Conservation (phyloP, 2,888 invertebrate genomes). For the Coenonympha arcania region DNA sequence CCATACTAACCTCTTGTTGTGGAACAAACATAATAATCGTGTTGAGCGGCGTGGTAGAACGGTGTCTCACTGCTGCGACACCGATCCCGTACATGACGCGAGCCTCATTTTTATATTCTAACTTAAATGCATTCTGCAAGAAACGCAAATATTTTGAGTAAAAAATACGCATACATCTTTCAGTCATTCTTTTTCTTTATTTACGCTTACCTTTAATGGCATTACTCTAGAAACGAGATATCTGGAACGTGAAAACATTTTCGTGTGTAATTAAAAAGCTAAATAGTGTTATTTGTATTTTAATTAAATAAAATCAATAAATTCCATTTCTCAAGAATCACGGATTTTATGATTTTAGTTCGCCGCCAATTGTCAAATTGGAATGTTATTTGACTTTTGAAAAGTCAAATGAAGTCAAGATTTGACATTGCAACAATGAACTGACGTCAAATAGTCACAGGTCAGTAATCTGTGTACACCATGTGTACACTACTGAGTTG, state of each 20-base stretch:
- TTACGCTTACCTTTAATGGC: constrained; percentile 45
- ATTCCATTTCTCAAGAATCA: constrained; percentile 15
- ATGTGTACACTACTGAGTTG: too few relatives aligned
- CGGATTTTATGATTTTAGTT: neutral
- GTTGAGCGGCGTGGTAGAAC: constrained; percentile 86
- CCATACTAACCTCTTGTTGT: constrained; percentile 90
- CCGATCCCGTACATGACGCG: constrained; percentile 53
- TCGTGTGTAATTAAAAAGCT: constrained; percentile 22
- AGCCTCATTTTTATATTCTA: constrained; percentile 60
- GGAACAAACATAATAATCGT: constrained; percentile 98
- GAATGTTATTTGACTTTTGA: neutral
- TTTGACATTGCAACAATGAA: too few relatives aligned
- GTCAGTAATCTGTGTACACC: too few relatives aligned
- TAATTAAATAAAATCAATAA: constrained; percentile 18
- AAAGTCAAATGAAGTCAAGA: too few relatives aligned
- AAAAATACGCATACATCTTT: constrained; percentile 6
- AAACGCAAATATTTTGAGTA: too few relatives aligned
- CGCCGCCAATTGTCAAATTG: neutral
- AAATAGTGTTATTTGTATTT: neutral
- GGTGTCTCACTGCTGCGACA: constrained; percentile 50
- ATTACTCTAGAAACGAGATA: constrained; percentile 51
- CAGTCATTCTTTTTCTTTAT: constrained; percentile 1
- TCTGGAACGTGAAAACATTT: constrained; percentile 66
- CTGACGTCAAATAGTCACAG: too few relatives aligned
- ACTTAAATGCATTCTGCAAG: constrained; percentile 52